Conservation (phyloP, 2,888 invertebrate species). For the Yponomeuta malinellus region DNA sequence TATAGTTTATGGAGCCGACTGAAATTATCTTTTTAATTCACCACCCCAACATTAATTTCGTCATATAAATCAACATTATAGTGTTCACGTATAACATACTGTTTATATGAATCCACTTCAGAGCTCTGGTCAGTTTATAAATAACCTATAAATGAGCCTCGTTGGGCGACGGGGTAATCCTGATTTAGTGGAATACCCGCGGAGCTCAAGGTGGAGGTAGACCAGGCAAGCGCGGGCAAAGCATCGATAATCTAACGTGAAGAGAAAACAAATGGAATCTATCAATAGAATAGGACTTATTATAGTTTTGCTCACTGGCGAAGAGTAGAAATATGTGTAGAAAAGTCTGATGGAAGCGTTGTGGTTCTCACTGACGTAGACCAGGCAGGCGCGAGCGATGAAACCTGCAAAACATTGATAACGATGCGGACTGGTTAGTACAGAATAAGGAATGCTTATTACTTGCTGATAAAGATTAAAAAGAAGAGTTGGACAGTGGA, state of each 20-base stretch:
- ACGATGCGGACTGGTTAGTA: too few relatives aligned
- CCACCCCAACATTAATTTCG: constrained; percentile 5
- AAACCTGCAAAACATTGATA: too few relatives aligned
- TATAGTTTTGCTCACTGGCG: too few relatives aligned
- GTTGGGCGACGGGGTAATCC: constrained; percentile 55
- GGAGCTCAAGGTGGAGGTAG: neutral
- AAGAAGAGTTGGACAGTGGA: too few relatives aligned
- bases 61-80: constrained; percentile 4
- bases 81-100: neutral
- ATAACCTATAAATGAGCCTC: constrained; percentile 65
- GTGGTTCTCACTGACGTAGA: too few relatives aligned
- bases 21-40: neutral
- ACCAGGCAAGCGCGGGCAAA: neutral
- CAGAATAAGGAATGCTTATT: too few relatives aligned
- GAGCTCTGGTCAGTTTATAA: constrained; percentile 43
- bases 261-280: too few relatives aligned
- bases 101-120: constrained; percentile 8
- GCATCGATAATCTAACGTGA: neutral
- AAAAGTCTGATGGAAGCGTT: too few relatives aligned
- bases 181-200: constrained; percentile 60
- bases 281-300: too few relatives aligned
- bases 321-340: too few relatives aligned
- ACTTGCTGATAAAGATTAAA: too few relatives aligned
- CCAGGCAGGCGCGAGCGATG: too few relatives aligned
- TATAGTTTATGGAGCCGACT: neutral